Evolutionary conservation across 2,797 vertebrate genomes (phyloP).

Genomic region (Sebastes trivittatus): DNA sequence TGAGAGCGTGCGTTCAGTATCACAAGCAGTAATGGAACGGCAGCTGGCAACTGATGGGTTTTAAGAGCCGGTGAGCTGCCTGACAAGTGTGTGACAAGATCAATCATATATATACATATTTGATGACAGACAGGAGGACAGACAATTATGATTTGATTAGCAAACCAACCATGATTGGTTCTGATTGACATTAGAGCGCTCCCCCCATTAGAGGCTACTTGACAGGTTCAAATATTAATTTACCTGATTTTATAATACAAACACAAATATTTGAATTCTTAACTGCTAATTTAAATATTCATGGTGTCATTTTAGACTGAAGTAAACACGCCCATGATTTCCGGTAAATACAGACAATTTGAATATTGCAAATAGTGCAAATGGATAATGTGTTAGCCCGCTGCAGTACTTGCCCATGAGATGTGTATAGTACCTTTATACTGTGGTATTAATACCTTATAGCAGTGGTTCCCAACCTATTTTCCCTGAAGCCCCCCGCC

Average conservation of each 20-base stretch:
- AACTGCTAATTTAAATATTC: not conserved
- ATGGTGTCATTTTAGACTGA: not conserved
- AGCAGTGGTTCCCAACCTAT: too few species aligned
- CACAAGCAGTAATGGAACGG: not conserved
- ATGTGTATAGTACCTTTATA: not conserved
- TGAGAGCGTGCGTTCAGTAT: not conserved
- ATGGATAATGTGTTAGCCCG: not conserved
- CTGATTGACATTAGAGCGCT: not conserved
- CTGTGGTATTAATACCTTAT: not conserved
- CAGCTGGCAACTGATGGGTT: slow-evolving; percentile 7
- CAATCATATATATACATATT: slow-evolving; percentile 27
- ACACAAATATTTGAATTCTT: not conserved
- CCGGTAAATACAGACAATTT: not conserved
- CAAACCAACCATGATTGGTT: not conserved
- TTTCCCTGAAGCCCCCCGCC: too few species aligned
- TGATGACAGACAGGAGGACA: not conserved
- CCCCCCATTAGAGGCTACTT: not conserved
- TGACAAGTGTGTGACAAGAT: slow-evolving; percentile 1
- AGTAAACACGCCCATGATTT: not conserved
- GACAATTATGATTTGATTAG: not conserved
- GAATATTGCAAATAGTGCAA: not conserved
- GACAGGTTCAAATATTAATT: not conserved
- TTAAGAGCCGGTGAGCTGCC: not conserved
- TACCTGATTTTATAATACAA: not conserved
- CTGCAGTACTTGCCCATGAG: not conserved